These are phyloP conservation scores for Ophraella communa DNA, from an alignment of 2,888 invertebrate genomes.

Conservation along the genomic window DNA sequence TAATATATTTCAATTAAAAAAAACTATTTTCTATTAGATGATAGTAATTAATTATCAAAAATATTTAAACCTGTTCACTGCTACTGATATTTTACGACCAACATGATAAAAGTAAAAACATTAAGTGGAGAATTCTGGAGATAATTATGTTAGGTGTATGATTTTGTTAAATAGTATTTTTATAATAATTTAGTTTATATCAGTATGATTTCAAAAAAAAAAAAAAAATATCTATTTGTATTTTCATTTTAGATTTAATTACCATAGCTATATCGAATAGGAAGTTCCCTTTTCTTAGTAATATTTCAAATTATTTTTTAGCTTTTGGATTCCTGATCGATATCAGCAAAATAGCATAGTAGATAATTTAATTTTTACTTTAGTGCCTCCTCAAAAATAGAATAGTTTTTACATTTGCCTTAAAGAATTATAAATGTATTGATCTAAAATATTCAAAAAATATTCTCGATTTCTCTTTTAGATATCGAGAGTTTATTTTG, in stretches of 20 bases:
- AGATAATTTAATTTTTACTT: conserved; percentile 42
- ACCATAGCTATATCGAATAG: conserved; percentile 7
- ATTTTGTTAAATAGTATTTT: background rate
- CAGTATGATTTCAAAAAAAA: conserved; percentile 1
- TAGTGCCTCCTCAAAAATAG: conserved; percentile 48
- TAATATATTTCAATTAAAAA: no score
- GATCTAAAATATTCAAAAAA: conserved; percentile 24
- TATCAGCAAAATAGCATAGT: conserved; percentile 10
- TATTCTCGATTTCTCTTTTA: conserved; percentile 26
- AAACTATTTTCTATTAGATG: no score
- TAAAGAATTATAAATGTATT: conserved; percentile 36
- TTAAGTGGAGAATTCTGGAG: no score
- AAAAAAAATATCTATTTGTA: background rate
- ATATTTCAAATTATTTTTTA: background rate
- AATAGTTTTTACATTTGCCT: conserved; percentile 51
- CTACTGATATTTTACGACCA: no score
- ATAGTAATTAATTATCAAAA: no score
- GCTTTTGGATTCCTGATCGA: conserved; percentile 1
- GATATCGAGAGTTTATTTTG: conserved; percentile 29
- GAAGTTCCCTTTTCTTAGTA: background rate
- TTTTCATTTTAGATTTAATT: background rate
- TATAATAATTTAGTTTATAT: conserved; percentile 12
- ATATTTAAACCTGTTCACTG: no score
- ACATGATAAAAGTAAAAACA: no score
- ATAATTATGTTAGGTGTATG: no score